Evolutionary conservation across 2,888 invertebrate species (phyloP).

Genomic region (Ephialtes manifestator): DNA sequence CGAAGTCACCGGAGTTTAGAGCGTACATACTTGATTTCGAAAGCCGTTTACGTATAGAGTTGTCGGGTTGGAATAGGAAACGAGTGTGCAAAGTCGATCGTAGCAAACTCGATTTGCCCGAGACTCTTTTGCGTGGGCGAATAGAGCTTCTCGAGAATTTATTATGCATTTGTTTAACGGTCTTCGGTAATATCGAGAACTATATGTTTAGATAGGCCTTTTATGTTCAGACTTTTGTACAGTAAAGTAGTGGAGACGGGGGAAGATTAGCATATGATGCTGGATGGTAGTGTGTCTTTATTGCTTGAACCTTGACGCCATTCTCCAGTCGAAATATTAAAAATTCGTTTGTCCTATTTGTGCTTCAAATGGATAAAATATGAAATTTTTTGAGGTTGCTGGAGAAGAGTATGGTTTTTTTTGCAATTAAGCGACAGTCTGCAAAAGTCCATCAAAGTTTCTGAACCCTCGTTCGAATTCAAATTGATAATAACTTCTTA

Average conservation of each 20-base stretch:
- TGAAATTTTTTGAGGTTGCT: too few species aligned
- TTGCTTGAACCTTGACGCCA: not conserved
- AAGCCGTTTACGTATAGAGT: conserved; percentile 46
- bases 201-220: not conserved
- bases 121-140: conserved; percentile 43
- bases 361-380: too few species aligned
- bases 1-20: conserved; percentile 35
- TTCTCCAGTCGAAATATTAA: too few species aligned
- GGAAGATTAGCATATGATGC: not conserved
- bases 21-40: conserved; percentile 54
- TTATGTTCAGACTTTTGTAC: not conserved
- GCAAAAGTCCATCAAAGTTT: too few species aligned
- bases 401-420: too few species aligned
- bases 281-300: not conserved
- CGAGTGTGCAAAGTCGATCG: conserved; percentile 49
- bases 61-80: conserved; percentile 34
- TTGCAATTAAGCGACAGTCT: too few species aligned
- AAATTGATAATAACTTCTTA: too few species aligned
- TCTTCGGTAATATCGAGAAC: not conserved
- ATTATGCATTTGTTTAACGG: not conserved
- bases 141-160: conserved; percentile 1
- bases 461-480: too few species aligned
- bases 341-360: too few species aligned
- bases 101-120: conserved; percentile 33
- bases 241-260: not conserved